A percentile compares a stretch with the other conserved stretches of the same genome.
Evolutionary conservation across 2,888 invertebrate genomes (phyloP).

Genomic region (Diloba caeruleocephala): DNA sequence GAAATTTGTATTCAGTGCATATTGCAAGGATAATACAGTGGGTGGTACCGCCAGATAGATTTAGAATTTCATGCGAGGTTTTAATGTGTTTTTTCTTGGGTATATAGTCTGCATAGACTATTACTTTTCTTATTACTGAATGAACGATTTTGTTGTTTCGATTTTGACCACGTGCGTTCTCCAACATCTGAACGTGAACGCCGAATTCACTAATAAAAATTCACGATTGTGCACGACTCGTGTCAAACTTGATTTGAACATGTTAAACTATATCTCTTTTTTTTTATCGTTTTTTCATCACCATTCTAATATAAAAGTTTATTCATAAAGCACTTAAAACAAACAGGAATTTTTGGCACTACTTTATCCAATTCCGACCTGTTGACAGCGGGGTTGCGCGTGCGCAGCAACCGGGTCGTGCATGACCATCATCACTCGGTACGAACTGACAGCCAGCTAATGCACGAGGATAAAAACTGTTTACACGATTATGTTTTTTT

Average conservation of each 20-base stretch:
- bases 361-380: slow-evolving; percentile 57
- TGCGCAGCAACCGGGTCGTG: slow-evolving; percentile 64
- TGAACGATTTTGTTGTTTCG: slow-evolving; percentile 33
- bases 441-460: slow-evolving; percentile 75
- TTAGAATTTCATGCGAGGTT: slow-evolving; percentile 77
- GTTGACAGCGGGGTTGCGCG: slow-evolving; percentile 72
- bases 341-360: slow-evolving; percentile 38
- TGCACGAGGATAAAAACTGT: slow-evolving; percentile 66
- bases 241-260: slow-evolving; percentile 7
- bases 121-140: slow-evolving; percentile 40
- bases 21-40: slow-evolving; percentile 81
- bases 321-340: slow-evolving; percentile 5
- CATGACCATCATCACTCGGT: slow-evolving; percentile 67
- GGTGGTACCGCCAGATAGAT: slow-evolving; percentile 73
- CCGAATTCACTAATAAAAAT: slow-evolving; percentile 39
- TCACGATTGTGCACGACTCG: slow-evolving; percentile 18
- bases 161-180: slow-evolving; percentile 45
- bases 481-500: slow-evolving; percentile 44
- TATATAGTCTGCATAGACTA: slow-evolving; percentile 43
- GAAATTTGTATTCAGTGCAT: slow-evolving; percentile 81
- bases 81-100: slow-evolving; percentile 61
- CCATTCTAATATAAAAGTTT: too few species aligned
- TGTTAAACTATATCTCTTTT: too few species aligned
- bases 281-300: too few species aligned
- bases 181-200: slow-evolving; percentile 26